Evolutionary conservation across 2,888 invertebrate species (phyloP).

Genomic region (Drosophila subquinaria): DNA sequence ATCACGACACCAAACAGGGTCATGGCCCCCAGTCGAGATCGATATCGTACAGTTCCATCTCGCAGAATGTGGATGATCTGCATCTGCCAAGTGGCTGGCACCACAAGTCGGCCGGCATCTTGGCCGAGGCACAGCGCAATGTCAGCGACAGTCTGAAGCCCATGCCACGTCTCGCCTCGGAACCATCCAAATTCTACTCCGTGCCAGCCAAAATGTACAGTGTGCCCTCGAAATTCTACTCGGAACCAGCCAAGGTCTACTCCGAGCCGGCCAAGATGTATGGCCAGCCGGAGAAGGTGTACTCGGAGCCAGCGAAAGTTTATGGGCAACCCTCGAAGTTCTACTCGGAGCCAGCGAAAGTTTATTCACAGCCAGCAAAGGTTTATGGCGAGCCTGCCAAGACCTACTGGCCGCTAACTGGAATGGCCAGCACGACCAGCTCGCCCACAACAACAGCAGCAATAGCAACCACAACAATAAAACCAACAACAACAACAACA

Average conservation of each 20-base stretch:
- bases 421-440: slow-evolving; percentile 55
- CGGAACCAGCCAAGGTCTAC: slow-evolving; percentile 86
- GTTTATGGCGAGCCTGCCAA: slow-evolving; percentile 87
- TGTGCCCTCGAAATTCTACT: slow-evolving; percentile 87
- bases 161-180: slow-evolving; percentile 48
- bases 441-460: slow-evolving; percentile 38
- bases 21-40: slow-evolving; percentile 86
- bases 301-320: slow-evolving; percentile 86
- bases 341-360: slow-evolving; percentile 88
- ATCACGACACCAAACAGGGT: slow-evolving; percentile 85
- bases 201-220: slow-evolving; percentile 86
- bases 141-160: slow-evolving; percentile 83
- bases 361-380: slow-evolving; percentile 87
- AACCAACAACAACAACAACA: slow-evolving; percentile 6
- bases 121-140: slow-evolving; percentile 83
- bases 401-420: slow-evolving; percentile 86
- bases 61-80: slow-evolving; percentile 84
- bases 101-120: slow-evolving; percentile 72
- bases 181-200: slow-evolving; percentile 86
- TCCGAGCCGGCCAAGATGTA: slow-evolving; percentile 88
- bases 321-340: slow-evolving; percentile 88
- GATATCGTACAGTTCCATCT: slow-evolving; percentile 87
- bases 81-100: slow-evolving; percentile 77
- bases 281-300: slow-evolving; percentile 86
- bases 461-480: slow-evolving; percentile 16